A percentile compares a stretch with the other conserved stretches of the same genome.
These are phyloP conservation scores for Clytia hemisphaerica DNA, from an alignment of 30 jellyfish, hydroid and myxozoan genomes.

Conservation along the genomic window DNA sequence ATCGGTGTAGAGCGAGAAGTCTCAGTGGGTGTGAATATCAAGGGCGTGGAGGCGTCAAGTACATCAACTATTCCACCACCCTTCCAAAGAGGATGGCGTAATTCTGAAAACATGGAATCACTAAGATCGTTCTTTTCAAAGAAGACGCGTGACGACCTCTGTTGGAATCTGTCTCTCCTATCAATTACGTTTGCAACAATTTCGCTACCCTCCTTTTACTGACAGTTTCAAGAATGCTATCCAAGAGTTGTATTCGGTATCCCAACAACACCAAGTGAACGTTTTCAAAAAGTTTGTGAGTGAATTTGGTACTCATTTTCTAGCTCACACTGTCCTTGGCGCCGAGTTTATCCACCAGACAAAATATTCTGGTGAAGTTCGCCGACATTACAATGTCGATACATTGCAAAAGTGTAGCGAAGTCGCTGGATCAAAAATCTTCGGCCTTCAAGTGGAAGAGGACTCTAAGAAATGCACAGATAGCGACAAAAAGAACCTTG, in stretches of 20 bases:
- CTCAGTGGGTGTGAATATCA: background rate
- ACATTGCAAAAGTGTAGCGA: background rate
- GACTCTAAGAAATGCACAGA: background rate
- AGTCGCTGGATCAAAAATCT: conserved; percentile 1
- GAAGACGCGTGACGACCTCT: background rate
- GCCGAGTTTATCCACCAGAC: background rate
- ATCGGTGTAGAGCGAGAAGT: background rate
- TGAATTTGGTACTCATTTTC: background rate
- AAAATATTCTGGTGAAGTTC: background rate
- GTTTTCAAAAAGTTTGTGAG: background rate
- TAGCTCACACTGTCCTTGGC: background rate
- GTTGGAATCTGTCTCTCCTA: background rate
- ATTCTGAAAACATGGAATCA: background rate
- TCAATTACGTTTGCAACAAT: background rate
- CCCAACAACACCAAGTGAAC: background rate
- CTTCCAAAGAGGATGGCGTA: background rate
- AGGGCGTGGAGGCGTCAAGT: background rate
- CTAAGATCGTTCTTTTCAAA: background rate
- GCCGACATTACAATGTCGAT: background rate
- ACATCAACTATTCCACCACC: background rate
- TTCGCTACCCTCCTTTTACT: background rate
- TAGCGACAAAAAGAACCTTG: background rate
- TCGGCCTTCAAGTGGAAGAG: background rate
- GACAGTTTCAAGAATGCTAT: background rate
- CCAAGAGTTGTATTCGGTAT: background rate